Base-by-base conservation (phyloP, 2,113 vertebrate genomes). In the Eptesicus fuscus region DNA sequence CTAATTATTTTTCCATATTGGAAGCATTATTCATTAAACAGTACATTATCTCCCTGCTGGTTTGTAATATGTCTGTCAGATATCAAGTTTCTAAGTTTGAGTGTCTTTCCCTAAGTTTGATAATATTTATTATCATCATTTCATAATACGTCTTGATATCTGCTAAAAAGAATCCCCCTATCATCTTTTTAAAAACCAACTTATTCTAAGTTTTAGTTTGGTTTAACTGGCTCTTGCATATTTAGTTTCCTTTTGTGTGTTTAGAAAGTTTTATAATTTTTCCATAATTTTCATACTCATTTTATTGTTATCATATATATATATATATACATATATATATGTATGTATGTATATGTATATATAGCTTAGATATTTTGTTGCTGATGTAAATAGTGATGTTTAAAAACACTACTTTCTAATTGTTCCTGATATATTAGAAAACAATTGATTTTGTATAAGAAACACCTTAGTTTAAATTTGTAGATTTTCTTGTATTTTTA, bases 361-460 rank as follows among this genome's bases (percentile, higher is more conserved):
- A 5, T 63, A 73, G 12, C 32, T 65, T 76, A 89, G 35, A 42
- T 87, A 83, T n/a, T 69, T 44, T 78, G 17, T 59, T 93, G n/a
- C 8, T 67, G 49, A 47, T 83, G 0, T 44, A 82, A 79, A 71
- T 37, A 92, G 8, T 25, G 77, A 47, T 79, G 20, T 40, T 90
- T 56, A 80, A 70, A 94, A 96, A 91, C 9, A 93, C 53, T 30
- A 78, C 44, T 61, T 79, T 73, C 42, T 92, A 63, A 79, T 51
- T 93, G 16, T 44, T 82, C 9, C 9, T 86, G 10, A 70, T 59
- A 1, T 32, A 78, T 51, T 76, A 78, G 42, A 95, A 92, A 35
- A 91, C 7, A 90, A 69, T 11, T 90, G 56, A 80, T 44, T 82
- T 91, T 77, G 17, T 84, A 79, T 90, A 30, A 67, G 11, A 93